These are phyloP conservation scores for Lepidocyrtoides sp. DNA, from an alignment of 2,888 invertebrate genomes.

Conservation along the genomic window DNA sequence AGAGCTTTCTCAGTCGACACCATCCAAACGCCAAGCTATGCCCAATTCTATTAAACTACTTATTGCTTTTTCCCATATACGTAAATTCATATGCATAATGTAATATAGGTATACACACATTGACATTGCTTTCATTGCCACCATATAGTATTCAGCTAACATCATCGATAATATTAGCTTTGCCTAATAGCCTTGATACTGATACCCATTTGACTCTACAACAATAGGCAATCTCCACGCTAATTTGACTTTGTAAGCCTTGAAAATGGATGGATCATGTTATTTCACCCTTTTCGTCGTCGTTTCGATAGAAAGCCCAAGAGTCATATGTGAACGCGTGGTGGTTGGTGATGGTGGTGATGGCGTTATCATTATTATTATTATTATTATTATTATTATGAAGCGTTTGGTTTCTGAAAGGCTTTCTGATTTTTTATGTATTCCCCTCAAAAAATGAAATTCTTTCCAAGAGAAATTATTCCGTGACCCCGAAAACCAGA, in stretches of 20 bases:
- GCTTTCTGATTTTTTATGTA: constrained; percentile 1
- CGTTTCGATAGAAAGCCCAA: constrained; percentile 47
- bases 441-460: constrained; percentile 30
- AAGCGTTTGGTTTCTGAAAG: neutral
- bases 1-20: constrained; percentile 28
- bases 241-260: constrained; percentile 68
- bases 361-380: neutral
- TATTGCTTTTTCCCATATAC: too few species aligned
- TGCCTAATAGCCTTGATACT: constrained; percentile 58
- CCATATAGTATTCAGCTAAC: too few species aligned
- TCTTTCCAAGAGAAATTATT: constrained; percentile 55
- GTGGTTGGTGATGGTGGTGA: neutral
- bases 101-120: neutral
- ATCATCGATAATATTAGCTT: constrained; percentile 43
- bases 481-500: constrained; percentile 71
- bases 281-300: constrained; percentile 71
- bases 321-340: constrained; percentile 46
- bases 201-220: constrained; percentile 71
- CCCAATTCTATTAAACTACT: neutral
- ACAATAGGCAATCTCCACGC: constrained; percentile 72
- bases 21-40: constrained; percentile 4
- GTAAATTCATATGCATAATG: too few species aligned
- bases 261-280: constrained; percentile 75
- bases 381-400: neutral
- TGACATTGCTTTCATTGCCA: neutral